Evolutionary conservation across 2,113 vertebrate genomes (phyloP).

Genomic region (Tupaia tana): DNA sequence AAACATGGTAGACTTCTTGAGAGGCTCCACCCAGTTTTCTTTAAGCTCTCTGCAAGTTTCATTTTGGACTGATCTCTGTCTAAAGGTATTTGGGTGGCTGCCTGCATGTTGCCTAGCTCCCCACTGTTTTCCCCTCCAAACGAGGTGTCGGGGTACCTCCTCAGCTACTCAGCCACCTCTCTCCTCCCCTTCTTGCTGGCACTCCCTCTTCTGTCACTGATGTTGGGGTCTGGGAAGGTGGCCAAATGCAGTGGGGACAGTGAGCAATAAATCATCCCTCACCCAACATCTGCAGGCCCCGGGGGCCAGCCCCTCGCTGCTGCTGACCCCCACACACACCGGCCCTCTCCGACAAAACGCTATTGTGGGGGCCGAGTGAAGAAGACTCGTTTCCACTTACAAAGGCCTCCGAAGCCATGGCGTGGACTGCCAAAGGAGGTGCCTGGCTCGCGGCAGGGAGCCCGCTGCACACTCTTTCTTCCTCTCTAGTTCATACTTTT

Average conservation of each 20-base stretch:
- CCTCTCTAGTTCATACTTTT: constrained; percentile 88
- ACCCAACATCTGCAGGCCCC: constrained; percentile 94
- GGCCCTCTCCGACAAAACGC: constrained; percentile 93
- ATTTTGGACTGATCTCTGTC: accelerated
- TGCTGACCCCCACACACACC: constrained; percentile 86
- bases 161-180: accelerated
- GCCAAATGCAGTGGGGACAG: constrained; percentile 96
- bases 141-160: constrained; percentile 87
- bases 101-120: accelerated
- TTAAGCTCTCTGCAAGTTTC: accelerated
- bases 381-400: constrained; percentile 94
- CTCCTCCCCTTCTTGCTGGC: background rate
- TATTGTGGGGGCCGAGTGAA: constrained; percentile 94
- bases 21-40: background rate
- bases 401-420: constrained; percentile 95
- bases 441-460: constrained; percentile 92
- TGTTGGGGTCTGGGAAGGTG: constrained; percentile 92
- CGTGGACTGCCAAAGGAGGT: constrained; percentile 92
- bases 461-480: constrained; percentile 87
- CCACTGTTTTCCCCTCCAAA: constrained; percentile 83
- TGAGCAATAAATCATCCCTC: constrained; percentile 95
- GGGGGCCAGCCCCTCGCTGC: constrained; percentile 90
- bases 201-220: constrained; percentile 84
- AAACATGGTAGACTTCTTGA: background rate
- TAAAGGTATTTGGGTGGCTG: accelerated